phyloP scores from a whole-genome alignment of 2,888 invertebrate species.

The Timandra comae region DNA sequence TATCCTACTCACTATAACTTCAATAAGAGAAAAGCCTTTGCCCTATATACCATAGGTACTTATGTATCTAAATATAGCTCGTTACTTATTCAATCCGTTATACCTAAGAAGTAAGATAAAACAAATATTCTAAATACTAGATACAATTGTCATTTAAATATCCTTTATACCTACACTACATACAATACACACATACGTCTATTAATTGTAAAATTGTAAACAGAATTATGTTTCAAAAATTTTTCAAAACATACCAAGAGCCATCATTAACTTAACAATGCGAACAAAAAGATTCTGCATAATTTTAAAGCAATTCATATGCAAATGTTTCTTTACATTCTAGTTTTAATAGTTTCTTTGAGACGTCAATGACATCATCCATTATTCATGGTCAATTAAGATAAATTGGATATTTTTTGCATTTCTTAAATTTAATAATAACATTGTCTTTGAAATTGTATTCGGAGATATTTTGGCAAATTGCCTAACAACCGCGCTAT shows the following conservation, averaged over 20 bases:
- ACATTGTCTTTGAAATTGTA: constrained; percentile 31
- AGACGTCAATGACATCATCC: constrained; percentile 30
- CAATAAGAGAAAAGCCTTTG: no score
- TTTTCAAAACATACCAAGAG: no score
- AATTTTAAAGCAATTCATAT: constrained; percentile 12
- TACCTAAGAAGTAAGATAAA: no score
- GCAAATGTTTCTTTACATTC: constrained; percentile 12
- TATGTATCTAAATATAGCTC: no score
- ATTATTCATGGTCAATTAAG: constrained; percentile 19
- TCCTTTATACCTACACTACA: no score
- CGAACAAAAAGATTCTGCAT: constrained; percentile 9
- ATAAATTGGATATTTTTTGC: constrained; percentile 15
- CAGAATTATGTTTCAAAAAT: constrained; percentile 1
- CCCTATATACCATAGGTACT: no score
- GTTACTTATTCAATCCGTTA: no score
- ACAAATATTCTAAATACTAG: no score
- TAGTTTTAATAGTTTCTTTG: constrained; percentile 10
- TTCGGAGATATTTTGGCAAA: constrained; percentile 35
- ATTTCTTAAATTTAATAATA: constrained; percentile 20
- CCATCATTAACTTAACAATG: constrained; percentile 7
- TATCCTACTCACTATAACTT: no score
- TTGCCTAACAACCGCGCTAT: constrained; percentile 27
- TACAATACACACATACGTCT: no score
- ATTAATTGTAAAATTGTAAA: constrained; percentile 1
- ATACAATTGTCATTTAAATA: no score